Base-by-base conservation (phyloP, 2,888 invertebrate genomes). In the Dusona sp. region DNA sequence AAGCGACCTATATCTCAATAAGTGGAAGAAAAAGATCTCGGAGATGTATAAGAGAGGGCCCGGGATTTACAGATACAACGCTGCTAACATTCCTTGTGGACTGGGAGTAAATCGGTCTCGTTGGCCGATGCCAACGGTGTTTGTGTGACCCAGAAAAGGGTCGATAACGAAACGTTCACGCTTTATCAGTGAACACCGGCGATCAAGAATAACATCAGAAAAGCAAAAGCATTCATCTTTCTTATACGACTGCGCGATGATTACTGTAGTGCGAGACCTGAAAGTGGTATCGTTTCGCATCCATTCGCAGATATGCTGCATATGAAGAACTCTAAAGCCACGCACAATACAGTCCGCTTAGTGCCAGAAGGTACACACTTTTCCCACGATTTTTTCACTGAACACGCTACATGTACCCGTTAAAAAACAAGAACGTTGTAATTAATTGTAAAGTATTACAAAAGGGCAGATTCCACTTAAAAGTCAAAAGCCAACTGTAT, bases 141-240 rank as follows among this genome's bases (percentile, higher is more conserved):
- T 91, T 91, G 84, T 88, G 89, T 89, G 88, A 83, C 90, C 92
- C 87, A 91, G 92, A 92, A 91, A 86, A 86, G 83, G 86, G 86
- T 80, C 84, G 90, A 89, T 90, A 90, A 65, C 45, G 79, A 80
- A 75, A 80, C 84, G 78, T 51, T 64, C 65, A 51, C 33, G 48
- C 57, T 79, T 86, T 86, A 86, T 86, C 86, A 79, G n/a, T 67
- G 65, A 74, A 48, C 67, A 73, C 73, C 72, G 45, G 25, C 89
- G 90, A 90, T 91, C 89, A 67, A 11, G 79, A 61, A 65, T 57
- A 45, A 75, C 80, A 86, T 83, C 80, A 77, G 29, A 57, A 77
- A 77, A 73, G 73, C 78, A 13, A 51, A 57, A 68, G 79, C 79
- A 22, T 38, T 51, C 48, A 48, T 68, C 36, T 22, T 74, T 48